Evolutionary conservation across 2,113 vertebrate species (phyloP).

Genomic region (Microtus richardsoni): DNA sequence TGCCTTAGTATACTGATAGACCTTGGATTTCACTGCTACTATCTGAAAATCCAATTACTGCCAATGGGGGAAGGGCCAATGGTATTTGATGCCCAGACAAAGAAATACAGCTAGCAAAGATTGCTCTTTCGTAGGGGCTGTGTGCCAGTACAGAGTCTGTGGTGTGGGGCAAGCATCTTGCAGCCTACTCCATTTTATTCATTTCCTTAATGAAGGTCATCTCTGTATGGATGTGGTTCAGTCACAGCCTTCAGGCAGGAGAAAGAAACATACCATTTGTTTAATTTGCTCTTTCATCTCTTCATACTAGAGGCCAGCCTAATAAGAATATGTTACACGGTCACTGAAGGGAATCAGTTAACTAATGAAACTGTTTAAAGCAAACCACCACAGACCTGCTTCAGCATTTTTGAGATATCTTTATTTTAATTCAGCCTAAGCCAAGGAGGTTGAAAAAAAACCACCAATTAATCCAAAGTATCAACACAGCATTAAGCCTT

Average conservation of each 20-base stretch:
- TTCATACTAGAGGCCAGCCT: constrained; percentile 26
- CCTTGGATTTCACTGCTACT: neutral
- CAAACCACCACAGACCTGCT: constrained; percentile 32
- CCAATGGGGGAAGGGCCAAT: neutral
- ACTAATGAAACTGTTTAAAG: constrained; percentile 50
- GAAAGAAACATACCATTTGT: neutral
- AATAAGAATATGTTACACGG: constrained; percentile 35
- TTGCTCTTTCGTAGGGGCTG: constrained; percentile 18
- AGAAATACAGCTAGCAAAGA: constrained; percentile 39
- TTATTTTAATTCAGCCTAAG: constrained; percentile 58
- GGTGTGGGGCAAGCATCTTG: neutral
- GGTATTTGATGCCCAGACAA: neutral
- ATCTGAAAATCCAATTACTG: neutral
- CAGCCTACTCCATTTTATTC: neutral
- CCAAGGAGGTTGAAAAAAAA: neutral
- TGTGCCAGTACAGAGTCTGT: neutral
- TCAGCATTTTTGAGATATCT: constrained; percentile 44
- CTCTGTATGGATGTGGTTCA: constrained; percentile 6
- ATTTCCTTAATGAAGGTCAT: constrained; percentile 26
- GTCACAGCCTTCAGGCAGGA: constrained; percentile 16
- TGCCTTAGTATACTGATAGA: neutral
- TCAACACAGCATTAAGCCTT: neutral
- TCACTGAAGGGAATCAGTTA: constrained; percentile 21
- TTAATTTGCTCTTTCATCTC: constrained; percentile 5
- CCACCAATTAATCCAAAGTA: neutral